phyloP scores from a whole-genome alignment of 2,113 vertebrate species.

The Symphodus melops region DNA sequence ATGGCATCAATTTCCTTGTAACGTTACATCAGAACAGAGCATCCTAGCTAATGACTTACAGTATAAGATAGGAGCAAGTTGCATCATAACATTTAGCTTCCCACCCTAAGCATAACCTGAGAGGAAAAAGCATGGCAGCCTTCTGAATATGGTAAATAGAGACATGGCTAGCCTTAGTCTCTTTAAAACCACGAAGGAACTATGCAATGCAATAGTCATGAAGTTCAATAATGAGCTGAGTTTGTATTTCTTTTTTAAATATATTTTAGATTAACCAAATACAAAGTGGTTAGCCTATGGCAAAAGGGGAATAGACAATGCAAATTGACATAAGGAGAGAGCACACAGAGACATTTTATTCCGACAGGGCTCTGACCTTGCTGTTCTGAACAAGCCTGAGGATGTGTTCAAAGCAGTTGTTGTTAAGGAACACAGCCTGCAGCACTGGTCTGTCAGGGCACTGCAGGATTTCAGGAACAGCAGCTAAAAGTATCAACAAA shows the following conservation, averaged over 20 bases:
- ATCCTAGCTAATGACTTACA: neutral
- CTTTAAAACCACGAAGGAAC: neutral
- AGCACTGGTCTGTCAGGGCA: slow-evolving; percentile 93
- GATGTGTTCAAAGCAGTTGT: slow-evolving; percentile 99
- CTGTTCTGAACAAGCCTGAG: slow-evolving; percentile 97
- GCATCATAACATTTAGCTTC: neutral
- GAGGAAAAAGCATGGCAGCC: neutral
- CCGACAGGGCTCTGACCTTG: slow-evolving; percentile 85
- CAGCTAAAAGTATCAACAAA: slow-evolving; percentile 76
- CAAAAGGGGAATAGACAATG: slow-evolving; percentile 29
- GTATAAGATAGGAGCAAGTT: neutral
- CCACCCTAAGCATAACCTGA: neutral
- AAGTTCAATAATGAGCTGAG: neutral
- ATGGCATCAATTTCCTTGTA: no score
- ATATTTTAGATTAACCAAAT: slow-evolving; percentile 5
- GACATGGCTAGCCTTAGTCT: slow-evolving; percentile 20
- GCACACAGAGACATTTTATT: slow-evolving; percentile 19
- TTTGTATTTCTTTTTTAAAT: neutral
- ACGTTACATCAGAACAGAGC: no score
- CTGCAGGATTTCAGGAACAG: slow-evolving; percentile 93
- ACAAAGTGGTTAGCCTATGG: neutral
- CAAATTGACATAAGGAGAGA: neutral
- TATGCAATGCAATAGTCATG: neutral
- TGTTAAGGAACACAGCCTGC: slow-evolving; percentile 96
- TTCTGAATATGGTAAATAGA: neutral